Conservation (phyloP, 2,888 invertebrate species). For the Cryptus viduatorius region DNA sequence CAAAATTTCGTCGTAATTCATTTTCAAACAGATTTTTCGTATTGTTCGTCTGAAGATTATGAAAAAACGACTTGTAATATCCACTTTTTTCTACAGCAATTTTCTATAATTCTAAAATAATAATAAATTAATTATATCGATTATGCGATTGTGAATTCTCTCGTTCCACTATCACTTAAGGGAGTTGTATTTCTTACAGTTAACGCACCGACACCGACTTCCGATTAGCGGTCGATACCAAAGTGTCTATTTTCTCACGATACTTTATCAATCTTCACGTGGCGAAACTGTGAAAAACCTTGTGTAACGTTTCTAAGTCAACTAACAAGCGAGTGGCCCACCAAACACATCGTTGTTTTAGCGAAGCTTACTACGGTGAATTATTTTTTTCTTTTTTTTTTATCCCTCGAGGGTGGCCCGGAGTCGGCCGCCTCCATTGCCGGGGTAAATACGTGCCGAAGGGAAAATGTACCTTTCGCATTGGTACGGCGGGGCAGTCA, state of each 20-base stretch:
- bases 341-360: slow-evolving; percentile 39
- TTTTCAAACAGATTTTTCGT: background rate
- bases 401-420: slow-evolving; percentile 19
- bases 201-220: too few species aligned
- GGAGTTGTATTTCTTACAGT: too few species aligned
- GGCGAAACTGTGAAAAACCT: slow-evolving; percentile 29
- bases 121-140: too few species aligned
- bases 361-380: slow-evolving; percentile 35
- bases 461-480: slow-evolving; percentile 57
- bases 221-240: too few species aligned
- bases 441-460: slow-evolving; percentile 66
- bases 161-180: too few species aligned
- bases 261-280: slow-evolving; percentile 13
- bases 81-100: too few species aligned
- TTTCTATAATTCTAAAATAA: too few species aligned
- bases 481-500: slow-evolving; percentile 48
- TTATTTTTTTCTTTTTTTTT: slow-evolving; percentile 55
- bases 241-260: background rate
- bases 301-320: slow-evolving; percentile 40
- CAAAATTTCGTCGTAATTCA: background rate
- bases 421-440: slow-evolving; percentile 37
- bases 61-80: too few species aligned
- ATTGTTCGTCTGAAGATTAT: background rate
- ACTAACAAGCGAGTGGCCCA: slow-evolving; percentile 20
- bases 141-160: too few species aligned